These are phyloP conservation scores for Pygoscelis adeliae DNA, from an alignment of 2,113 vertebrate species.

Conservation along the genomic window DNA sequence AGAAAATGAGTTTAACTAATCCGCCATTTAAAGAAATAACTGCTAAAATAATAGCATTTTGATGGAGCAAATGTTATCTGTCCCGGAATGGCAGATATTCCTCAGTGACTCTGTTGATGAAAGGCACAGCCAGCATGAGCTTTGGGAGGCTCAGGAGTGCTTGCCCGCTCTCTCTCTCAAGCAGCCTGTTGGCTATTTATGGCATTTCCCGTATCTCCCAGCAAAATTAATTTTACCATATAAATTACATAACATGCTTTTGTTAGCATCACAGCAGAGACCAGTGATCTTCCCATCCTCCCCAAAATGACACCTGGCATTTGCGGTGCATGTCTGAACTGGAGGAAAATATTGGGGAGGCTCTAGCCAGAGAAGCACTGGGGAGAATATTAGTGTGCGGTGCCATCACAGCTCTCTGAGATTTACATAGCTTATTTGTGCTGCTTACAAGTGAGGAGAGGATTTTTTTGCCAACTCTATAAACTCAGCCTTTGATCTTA, in stretches of 20 bases:
- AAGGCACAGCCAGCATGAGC: background rate
- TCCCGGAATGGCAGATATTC: background rate
- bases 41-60: slow-evolving; percentile 11
- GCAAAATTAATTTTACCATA: background rate
- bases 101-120: background rate
- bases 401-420: background rate
- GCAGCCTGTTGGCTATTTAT: background rate
- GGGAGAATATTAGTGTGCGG: background rate
- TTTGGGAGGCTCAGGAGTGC: background rate
- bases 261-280: background rate
- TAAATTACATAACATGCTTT: background rate
- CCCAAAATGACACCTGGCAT: background rate
- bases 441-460: background rate
- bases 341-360: background rate
- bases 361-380: background rate
- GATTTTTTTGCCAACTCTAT: background rate
- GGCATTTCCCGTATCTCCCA: background rate
- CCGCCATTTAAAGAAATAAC: background rate
- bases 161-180: background rate
- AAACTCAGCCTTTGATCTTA: background rate
- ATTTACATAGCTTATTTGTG: background rate
- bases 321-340: background rate
- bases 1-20: background rate
- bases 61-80: background rate
- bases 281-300: background rate